Evolutionary conservation across 2,888 invertebrate genomes (phyloP), one percentile per base, ranked within the genome.

Genomic region (Capitulum mitella): DNA sequence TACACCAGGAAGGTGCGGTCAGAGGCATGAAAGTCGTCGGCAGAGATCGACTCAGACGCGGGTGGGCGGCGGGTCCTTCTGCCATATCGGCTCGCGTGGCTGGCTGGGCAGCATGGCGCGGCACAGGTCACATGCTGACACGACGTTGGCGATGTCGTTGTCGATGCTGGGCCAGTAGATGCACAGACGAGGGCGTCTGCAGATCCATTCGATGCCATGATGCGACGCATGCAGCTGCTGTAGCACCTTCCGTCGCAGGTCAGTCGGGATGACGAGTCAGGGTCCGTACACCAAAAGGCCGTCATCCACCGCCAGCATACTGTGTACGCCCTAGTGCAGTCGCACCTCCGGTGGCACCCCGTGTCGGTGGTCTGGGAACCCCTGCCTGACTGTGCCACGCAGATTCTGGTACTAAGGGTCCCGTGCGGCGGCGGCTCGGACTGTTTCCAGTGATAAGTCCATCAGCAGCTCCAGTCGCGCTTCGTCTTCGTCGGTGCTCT

Each of bases 121-220:
- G 61, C 79, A 79, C 5, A 19, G 10, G 22, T 26, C 1, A 32
- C 77, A 79, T 3, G 58, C 14, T 0, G 37, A 5, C 29, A 79
- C 58, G 16, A 40, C 58, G 51, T 79, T 79, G 26, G 79, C 80
- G 34, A 81, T 79, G 12, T 80, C 79, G n/a, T 46, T 34, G 29
- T 82, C 81, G 14, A 81, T 80, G 14, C 79, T 37, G 3, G 76
- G 80, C 80, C 81, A 81, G 78, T 80, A 81, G n/a, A 80, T 77
- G 46, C 37, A 77, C 61, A 80, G 80, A 10, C 80, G 78, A 16
- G 79, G 80, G 0, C 79, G 40, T 16, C 70, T n/a, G 32, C 81
- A 82, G 79, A 80, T 82, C 12, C 77, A n/a, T 0, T 79, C 79
- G 29, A 81, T 74, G 12, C 81, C 82, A 2, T 78, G 74, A 74